Base-by-base conservation (phyloP, 1,140 invertebrate species). In the Drosophila nigromelanica region DNA sequence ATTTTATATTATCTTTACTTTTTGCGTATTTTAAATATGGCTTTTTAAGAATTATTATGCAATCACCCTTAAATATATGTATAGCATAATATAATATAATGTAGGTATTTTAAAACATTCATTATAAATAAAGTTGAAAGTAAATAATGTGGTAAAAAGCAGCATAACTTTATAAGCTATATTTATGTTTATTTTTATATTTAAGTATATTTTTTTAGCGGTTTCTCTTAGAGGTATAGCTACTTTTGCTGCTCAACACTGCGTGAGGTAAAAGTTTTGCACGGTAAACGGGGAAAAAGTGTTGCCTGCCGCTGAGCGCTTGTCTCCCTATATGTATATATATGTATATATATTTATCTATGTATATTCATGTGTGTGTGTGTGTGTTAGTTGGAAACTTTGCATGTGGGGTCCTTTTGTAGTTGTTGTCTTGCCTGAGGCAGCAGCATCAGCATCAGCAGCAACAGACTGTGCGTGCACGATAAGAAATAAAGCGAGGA, bases 251-350 rank as follows among this genome's bases (percentile, higher is more conserved):
- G 30, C 6, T 10, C 33, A 21, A 1, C 45, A 18, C 27, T 14
- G 27, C 11, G n/a, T 61, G 64, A 89, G 83, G 83, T 89, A 77
- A 82, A 89, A 83, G 48, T 87, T 85, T 79, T 40, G 14, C 64
- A 55, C 15, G 27, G 27, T 27, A 6, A 27, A 6, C 27, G 27
- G 59, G 42, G 35, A 62, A 61, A 70, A 70, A 70, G 68, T 75
- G 52, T 72, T 63, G 71, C 66, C 35, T 61, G 55, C 70, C 55
- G 47, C n/a, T 56, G 56, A 55, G 43, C 45, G 58, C 61, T 11
- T 14, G 35, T 42, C 45, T 56, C 11, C n/a, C 24, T 18, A 11
- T 39, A 10, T 14, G 12, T 51, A 2, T 11, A 10, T 12, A 3
- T 63, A 5, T 51, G 1, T 11, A 10, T 12, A 3, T 63, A 5